Evolutionary conservation across 2,888 invertebrate genomes (phyloP), one percentile per base, ranked within the genome.

Genomic region (Zelleria hepariella): DNA sequence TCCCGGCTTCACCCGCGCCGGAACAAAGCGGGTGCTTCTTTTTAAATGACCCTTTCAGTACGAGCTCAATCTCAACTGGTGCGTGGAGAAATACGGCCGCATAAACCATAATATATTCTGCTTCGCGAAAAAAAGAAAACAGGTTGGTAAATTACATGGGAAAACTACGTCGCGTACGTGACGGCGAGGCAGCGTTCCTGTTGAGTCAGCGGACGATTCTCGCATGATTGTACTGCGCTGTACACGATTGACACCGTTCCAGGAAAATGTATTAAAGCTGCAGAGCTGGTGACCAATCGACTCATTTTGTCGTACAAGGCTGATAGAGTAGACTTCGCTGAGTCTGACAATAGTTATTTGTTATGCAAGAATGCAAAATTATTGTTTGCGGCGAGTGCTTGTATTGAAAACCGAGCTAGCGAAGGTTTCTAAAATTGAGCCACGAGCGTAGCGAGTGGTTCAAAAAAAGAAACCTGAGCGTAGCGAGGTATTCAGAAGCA

Each of bases 1-100:
- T 55, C 8, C 18, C 20, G 8, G 55, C 55, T 55, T 25, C 27
- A 23, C 51, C 21, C 51, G 21, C 51, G 51, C 51, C 51, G 51
- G 32, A 42, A 51, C 32, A 32, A 55, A 55, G 18, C 20, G n/a
- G 55, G 48, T 47, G 47, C 57, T 57, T 67, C 62, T 65, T 72
- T 67, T 71, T 70, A 69, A 74, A 74, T 71, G 69, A 73, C 68
- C 72, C 70, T 72, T 77, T 75, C 73, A 59, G 71, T 72, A 69
- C 76, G 74, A 76, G 79, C 75, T 77, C 79, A 77, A 77, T 77
- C 78, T 80, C 68, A 76, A 74, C 66, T 72, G 76, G 65, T 73
- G 80, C 81, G 75, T 66, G 67, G 72, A 77, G 78, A 82, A 79
- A 82, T 81, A 83, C 76, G 80, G 67, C 75, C 78, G 69, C 74